phyloP scores from a whole-genome alignment of 2,113 vertebrate species.

The Spea bombifrons region DNA sequence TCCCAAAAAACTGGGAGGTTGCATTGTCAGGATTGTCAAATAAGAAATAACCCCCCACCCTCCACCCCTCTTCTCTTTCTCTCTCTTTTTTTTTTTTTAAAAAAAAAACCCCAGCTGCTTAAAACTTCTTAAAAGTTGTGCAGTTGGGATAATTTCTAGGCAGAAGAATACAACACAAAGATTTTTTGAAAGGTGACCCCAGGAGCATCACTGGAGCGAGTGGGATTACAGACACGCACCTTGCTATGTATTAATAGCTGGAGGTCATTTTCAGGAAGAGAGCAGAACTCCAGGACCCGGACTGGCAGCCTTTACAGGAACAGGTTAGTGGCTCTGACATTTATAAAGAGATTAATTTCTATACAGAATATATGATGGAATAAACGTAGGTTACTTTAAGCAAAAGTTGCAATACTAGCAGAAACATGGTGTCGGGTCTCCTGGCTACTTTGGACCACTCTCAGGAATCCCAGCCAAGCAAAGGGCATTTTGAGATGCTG shows the following conservation, averaged over 20 bases:
- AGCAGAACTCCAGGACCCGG: not conserved
- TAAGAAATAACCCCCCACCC: slow-evolving; percentile 23
- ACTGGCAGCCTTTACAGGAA: not conserved
- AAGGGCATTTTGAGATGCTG: too few species aligned
- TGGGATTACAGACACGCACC: not conserved
- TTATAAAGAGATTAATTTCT: too few species aligned
- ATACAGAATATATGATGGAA: too few species aligned
- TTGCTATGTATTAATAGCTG: not conserved
- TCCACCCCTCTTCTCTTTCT: too few species aligned
- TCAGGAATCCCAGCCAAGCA: too few species aligned
- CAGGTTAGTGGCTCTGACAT: not conserved
- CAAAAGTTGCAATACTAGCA: too few species aligned
- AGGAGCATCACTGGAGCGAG: not conserved
- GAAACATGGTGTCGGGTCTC: too few species aligned
- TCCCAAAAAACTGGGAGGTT: slow-evolving; percentile 22
- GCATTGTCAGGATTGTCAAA: slow-evolving; percentile 38
- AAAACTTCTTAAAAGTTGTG: slow-evolving; percentile 21
- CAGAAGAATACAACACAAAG: not conserved
- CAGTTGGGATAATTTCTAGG: not conserved
- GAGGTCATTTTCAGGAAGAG: not conserved
- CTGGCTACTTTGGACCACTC: too few species aligned
- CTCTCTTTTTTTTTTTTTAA: slow-evolving; percentile 10
- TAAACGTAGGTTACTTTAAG: too few species aligned
- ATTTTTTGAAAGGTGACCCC: not conserved
- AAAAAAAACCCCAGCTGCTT: slow-evolving; percentile 10